Evolutionary conservation across 2,113 vertebrate genomes (phyloP).

Genomic region (Crocuta crocuta): DNA sequence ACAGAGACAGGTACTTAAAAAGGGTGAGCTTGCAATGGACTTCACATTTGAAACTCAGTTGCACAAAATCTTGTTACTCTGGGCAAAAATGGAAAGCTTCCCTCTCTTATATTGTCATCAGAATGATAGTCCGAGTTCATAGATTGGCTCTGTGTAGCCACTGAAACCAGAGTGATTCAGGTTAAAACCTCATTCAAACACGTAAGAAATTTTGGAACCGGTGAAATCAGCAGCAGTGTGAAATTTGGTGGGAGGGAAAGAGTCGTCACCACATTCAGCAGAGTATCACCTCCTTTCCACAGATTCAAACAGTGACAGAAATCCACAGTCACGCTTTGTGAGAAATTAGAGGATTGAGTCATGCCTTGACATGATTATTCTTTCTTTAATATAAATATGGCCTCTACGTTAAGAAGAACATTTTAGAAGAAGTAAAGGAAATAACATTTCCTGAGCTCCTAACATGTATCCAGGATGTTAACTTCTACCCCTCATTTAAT

Average conservation of each 20-base stretch:
- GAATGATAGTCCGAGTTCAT: not conserved
- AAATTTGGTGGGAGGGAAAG: not conserved
- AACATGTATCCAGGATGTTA: not conserved
- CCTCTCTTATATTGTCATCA: slow-evolving; percentile 67
- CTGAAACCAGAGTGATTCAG: not conserved
- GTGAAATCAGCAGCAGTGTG: not conserved
- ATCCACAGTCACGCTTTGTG: not conserved
- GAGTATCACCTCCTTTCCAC: not conserved
- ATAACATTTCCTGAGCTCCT: not conserved
- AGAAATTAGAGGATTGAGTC: not conserved
- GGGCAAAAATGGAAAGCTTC: slow-evolving; percentile 69
- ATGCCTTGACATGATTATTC: not conserved
- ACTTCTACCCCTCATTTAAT: not conserved
- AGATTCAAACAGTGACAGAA: not conserved
- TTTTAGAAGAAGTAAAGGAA: not conserved
- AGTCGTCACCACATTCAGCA: not conserved
- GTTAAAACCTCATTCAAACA: not conserved
- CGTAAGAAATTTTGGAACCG: not conserved
- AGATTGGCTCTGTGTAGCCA: not conserved
- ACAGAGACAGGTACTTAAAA: slow-evolving; percentile 58
- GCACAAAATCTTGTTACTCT: slow-evolving; percentile 39
- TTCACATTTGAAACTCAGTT: slow-evolving; percentile 78
- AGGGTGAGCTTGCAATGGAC: not conserved
- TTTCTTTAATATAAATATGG: not conserved
- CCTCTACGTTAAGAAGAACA: not conserved